Conservation (phyloP, 2,113 vertebrate species). For the Hypocryptadius cinnamomeus region DNA sequence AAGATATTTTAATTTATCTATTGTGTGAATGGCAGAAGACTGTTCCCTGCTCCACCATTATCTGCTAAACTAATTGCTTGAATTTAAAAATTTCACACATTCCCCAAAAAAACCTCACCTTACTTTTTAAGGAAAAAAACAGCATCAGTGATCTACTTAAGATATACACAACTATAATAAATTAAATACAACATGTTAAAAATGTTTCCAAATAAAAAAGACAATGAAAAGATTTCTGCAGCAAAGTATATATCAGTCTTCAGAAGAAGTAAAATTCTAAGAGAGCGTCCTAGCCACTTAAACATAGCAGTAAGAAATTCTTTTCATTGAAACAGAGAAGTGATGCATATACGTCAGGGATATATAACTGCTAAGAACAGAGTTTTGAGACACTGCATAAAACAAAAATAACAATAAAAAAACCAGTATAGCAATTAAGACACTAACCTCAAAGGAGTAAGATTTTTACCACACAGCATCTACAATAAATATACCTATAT, state of each 20-base stretch:
- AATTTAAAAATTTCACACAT: neutral
- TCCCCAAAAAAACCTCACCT: neutral
- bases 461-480: neutral
- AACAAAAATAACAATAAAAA: neutral
- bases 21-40: neutral
- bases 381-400: neutral
- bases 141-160: neutral
- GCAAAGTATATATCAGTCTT: neutral
- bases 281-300: neutral
- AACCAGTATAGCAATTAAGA: neutral
- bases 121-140: neutral
- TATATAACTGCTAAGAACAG: neutral
- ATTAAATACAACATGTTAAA: neutral
- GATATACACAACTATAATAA: neutral
- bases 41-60: neutral
- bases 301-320: neutral
- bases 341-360: neutral
- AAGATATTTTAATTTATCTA: neutral
- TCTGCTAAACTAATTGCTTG: neutral
- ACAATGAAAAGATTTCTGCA: neutral
- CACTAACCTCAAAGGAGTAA: neutral
- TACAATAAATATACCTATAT: neutral
- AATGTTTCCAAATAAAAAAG: neutral
- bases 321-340: neutral
- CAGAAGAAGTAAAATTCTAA: neutral